Evolutionary conservation across 2,113 vertebrate genomes (phyloP).

Genomic region (Dicaeum eximium): DNA sequence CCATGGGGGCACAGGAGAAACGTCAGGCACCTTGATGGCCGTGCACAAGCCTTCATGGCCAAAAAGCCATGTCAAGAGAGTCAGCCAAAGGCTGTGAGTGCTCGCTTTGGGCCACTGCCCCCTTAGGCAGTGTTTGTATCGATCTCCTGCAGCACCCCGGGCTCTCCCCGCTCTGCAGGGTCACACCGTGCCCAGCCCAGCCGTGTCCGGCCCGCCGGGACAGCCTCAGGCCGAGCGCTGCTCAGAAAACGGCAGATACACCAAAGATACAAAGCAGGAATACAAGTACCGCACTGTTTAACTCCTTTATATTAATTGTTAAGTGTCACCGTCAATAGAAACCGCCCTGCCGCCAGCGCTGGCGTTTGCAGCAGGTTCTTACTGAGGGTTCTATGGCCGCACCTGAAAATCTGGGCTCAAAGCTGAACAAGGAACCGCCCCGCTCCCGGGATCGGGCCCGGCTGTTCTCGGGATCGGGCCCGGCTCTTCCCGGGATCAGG

Average conservation of each 20-base stretch:
- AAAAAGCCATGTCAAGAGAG: accelerated
- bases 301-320: background rate
- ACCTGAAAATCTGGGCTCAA: background rate
- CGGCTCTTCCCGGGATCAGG: background rate
- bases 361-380: background rate
- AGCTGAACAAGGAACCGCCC: too few species aligned
- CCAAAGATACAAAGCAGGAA: background rate
- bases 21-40: background rate
- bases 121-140: background rate
- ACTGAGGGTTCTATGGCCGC: accelerated
- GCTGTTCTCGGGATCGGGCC: background rate
- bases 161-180: accelerated
- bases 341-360: background rate
- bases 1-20: background rate
- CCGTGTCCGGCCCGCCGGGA: background rate
- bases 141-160: background rate
- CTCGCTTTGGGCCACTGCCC: background rate
- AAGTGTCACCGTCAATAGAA: background rate
- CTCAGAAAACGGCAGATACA: background rate
- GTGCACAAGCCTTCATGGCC: accelerated
- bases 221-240: accelerated
- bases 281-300: background rate
- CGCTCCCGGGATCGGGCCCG: background rate
- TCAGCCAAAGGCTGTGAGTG: background rate
- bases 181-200: background rate